phyloP scores from a whole-genome alignment of 2,113 vertebrate species.

The Larimichthys polyactis region DNA sequence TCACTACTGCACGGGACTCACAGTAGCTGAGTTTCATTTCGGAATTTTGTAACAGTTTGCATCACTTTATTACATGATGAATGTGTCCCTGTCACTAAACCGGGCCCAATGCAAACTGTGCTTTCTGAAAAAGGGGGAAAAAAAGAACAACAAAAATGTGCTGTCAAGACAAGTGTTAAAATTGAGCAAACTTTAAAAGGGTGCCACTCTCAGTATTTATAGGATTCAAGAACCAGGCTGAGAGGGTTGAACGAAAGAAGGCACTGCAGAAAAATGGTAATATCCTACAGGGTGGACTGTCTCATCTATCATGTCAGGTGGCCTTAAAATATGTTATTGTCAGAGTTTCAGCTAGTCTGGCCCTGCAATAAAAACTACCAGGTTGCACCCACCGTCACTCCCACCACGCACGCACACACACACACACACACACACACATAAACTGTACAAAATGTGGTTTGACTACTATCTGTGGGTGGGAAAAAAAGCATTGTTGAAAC shows the following conservation, averaged over 20 bases:
- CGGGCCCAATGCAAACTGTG: constrained; percentile 73
- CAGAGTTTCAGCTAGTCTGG: constrained; percentile 44
- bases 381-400: background rate
- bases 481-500: constrained; percentile 6
- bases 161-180: constrained; percentile 68
- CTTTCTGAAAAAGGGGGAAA: constrained; percentile 27
- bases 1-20: constrained; percentile 39
- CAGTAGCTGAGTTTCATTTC: constrained; percentile 67
- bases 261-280: constrained; percentile 67
- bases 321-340: constrained; percentile 64
- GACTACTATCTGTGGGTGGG: constrained; percentile 26
- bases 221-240: constrained; percentile 51
- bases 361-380: constrained; percentile 30
- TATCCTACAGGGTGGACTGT: constrained; percentile 66
- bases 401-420: background rate
- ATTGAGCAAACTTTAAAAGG: constrained; percentile 72
- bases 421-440: too few relatives aligned
- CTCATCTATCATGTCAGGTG: constrained; percentile 71
- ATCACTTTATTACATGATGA: constrained; percentile 82
- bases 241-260: constrained; percentile 49
- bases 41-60: constrained; percentile 66
- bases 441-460: constrained; percentile 23
- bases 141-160: constrained; percentile 42
- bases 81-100: constrained; percentile 77
- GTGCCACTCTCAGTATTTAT: constrained; percentile 72